Conservation (phyloP, 2,113 vertebrate genomes). For the Azemiops feae region DNA sequence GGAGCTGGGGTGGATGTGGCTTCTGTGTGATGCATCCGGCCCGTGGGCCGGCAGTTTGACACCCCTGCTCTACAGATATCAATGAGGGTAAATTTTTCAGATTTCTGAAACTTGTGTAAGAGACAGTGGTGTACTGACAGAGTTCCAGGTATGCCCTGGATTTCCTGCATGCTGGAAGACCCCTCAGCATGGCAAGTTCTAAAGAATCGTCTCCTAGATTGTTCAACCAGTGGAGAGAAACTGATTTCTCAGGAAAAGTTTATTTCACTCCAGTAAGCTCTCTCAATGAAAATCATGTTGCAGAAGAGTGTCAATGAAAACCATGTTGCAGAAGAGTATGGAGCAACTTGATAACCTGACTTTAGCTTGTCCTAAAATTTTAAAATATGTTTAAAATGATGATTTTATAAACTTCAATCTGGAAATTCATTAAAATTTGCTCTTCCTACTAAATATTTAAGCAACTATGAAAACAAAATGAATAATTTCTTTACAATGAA, state of each 20-base stretch:
- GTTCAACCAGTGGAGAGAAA: not conserved
- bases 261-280: not conserved
- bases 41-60: no score
- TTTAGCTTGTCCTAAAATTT: not conserved
- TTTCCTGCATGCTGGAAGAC: not conserved
- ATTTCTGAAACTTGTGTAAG: not conserved
- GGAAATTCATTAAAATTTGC: not conserved
- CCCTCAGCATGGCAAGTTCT: not conserved
- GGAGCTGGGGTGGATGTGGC: no score
- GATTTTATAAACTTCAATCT: not conserved
- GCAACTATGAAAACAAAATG: not conserved
- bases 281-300: not conserved
- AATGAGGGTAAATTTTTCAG: not conserved
- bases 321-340: not conserved
- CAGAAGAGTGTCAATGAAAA: not conserved
- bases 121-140: not conserved
- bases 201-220: not conserved
- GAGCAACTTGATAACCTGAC: not conserved
- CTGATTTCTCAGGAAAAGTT: no score
- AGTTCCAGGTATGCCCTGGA: not conserved
- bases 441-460: not conserved
- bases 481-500: not conserved
- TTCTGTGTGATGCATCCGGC: no score
- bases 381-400: not conserved
- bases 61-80: not conserved